Evolutionary conservation across 1,140 invertebrate species (phyloP).

Genomic region (Heliconius nattereri): DNA sequence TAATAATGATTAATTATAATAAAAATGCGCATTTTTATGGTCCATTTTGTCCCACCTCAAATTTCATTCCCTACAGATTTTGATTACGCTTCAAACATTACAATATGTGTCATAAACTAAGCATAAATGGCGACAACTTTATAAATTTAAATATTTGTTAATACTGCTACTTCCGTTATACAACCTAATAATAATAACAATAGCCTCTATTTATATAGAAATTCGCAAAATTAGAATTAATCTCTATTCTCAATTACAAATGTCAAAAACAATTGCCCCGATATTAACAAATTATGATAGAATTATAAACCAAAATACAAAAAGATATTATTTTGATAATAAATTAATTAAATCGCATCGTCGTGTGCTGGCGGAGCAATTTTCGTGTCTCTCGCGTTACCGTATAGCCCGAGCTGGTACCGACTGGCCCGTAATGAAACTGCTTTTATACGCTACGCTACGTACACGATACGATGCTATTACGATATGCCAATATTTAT

Average conservation of each 20-base stretch:
- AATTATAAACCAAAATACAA: not conserved
- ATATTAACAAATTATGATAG: not conserved
- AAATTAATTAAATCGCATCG: slow-evolving; percentile 12
- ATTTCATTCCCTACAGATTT: too few relatives aligned
- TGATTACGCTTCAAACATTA: too few relatives aligned
- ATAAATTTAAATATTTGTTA: too few relatives aligned
- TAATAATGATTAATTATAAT: not conserved
- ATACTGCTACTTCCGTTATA: too few relatives aligned
- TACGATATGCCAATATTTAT: not conserved
- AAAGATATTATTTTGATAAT: not conserved
- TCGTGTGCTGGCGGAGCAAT: slow-evolving; percentile 23
- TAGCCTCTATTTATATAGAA: too few relatives aligned
- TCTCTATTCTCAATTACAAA: not conserved
- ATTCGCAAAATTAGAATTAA: not conserved
- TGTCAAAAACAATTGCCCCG: not conserved
- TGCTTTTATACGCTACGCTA: not conserved
- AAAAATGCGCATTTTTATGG: not conserved
- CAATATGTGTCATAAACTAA: too few relatives aligned
- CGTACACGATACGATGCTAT: not conserved
- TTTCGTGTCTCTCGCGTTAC: slow-evolving; percentile 26
- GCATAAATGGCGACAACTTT: too few relatives aligned
- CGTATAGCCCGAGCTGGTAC: slow-evolving; percentile 27
- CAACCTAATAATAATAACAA: too few relatives aligned
- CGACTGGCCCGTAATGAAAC: slow-evolving; percentile 22
- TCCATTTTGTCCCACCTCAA: not conserved